Evolutionary conservation across 1,140 invertebrate genomes (phyloP).

Genomic region (Teleopsis dalmanni): DNA sequence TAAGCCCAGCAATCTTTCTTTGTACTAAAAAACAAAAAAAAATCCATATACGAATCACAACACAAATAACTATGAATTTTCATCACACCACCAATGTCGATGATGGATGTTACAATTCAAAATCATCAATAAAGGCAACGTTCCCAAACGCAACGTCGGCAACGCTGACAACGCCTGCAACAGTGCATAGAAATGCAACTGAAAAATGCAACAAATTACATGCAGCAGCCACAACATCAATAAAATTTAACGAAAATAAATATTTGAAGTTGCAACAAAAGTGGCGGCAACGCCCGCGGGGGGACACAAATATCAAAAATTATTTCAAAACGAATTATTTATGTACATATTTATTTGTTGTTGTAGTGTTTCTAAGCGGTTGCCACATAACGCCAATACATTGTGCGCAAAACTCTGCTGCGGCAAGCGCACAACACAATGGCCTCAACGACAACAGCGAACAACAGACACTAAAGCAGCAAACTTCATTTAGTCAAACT

Average conservation of each 20-base stretch:
- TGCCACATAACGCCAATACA: no score
- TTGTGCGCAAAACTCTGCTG: background rate
- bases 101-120: constrained; percentile 18
- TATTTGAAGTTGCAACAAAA: background rate
- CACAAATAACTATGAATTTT: constrained; percentile 14
- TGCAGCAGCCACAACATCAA: constrained; percentile 1
- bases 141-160: background rate
- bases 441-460: background rate
- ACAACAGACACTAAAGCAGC: background rate
- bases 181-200: background rate
- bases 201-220: constrained; percentile 10
- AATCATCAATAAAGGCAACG: constrained; percentile 13
- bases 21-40: background rate
- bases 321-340: background rate
- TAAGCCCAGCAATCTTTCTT: background rate
- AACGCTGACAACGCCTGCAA: background rate
- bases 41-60: background rate
- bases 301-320: background rate
- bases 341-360: background rate
- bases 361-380: background rate
- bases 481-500: constrained; percentile 7
- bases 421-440: background rate
- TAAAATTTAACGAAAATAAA: background rate
- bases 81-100: constrained; percentile 8
- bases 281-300: background rate